A percentile compares a stretch with the other conserved stretches of the same genome.
phyloP scores from a whole-genome alignment of 2,113 vertebrate genomes.

The Dipodomys merriami region DNA sequence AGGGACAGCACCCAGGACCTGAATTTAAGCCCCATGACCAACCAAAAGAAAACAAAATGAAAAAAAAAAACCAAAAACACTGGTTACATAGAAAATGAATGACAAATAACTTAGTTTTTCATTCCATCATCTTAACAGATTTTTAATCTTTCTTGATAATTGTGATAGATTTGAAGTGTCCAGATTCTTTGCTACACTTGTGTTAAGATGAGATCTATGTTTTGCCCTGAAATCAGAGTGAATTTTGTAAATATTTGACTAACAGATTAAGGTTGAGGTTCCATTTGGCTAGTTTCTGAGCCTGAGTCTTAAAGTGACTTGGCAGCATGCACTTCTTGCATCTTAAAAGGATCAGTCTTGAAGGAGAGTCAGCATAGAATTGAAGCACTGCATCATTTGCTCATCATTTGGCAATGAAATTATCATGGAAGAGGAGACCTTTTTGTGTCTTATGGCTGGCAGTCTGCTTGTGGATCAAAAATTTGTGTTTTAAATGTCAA shows the following conservation, averaged over 20 bases:
- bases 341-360: not conserved
- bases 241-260: constrained; percentile 19
- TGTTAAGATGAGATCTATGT: not conserved
- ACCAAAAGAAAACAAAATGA: no score
- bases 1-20: no score
- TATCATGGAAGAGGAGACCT: not conserved
- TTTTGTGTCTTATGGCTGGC: not conserved
- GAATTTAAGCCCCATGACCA: no score
- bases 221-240: not conserved
- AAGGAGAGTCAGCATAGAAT: not conserved
- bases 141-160: not conserved
- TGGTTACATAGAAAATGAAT: not conserved
- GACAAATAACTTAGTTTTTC: constrained; percentile 15
- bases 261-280: not conserved
- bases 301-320: not conserved
- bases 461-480: not conserved
- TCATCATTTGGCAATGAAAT: not conserved
- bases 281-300: not conserved
- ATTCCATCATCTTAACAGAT: not conserved
- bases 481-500: constrained; percentile 43
- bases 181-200: not conserved
- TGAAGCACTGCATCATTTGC: not conserved
- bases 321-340: not conserved
- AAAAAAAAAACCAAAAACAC: no score
- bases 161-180: not conserved